Evolutionary conservation across 2,888 invertebrate genomes (phyloP).

Genomic region (Xylota segnis): DNA sequence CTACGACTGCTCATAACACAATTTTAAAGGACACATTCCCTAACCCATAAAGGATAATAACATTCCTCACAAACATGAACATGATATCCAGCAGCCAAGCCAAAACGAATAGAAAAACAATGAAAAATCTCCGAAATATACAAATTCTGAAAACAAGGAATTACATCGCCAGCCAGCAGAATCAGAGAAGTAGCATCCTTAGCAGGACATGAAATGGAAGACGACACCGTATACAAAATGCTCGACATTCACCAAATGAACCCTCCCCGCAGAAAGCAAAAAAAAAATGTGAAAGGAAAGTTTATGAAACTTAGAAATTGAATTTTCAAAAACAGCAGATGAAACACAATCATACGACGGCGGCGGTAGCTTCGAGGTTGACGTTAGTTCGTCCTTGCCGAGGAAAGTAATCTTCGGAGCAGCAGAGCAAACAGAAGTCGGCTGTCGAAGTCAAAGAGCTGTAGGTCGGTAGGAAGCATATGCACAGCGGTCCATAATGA

Average conservation of each 20-base stretch:
- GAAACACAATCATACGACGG: conserved; percentile 15
- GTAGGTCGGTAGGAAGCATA: background rate
- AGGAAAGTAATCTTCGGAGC: conserved; percentile 20
- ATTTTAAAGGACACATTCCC: conserved; percentile 17
- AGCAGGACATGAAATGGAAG: conserved; percentile 38
- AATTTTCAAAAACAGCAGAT: conserved; percentile 61
- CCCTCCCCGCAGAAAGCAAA: background rate
- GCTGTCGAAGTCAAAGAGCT: background rate
- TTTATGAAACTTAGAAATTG: conserved; percentile 67
- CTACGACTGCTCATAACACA: conserved; percentile 6
- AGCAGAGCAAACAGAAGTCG: conserved; percentile 2
- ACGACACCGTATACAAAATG: background rate
- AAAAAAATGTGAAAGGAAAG: conserved; percentile 7
- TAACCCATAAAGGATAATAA: conserved; percentile 33
- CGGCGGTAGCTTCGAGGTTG: background rate
- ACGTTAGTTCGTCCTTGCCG: conserved; percentile 12
- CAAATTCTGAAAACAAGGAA: conserved; percentile 34
- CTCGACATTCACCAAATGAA: background rate
- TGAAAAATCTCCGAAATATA: conserved; percentile 27
- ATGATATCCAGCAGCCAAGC: conserved; percentile 19
- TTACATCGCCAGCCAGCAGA: conserved; percentile 32
- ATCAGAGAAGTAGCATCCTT: conserved; percentile 52
- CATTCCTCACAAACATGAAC: conserved; percentile 26
- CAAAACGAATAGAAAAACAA: conserved; percentile 7
- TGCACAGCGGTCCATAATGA: background rate